A percentile compares a stretch with the other conserved stretches of the same genome.
phyloP scores from a whole-genome alignment of 2,113 vertebrate species.

The Noturus placidus region DNA sequence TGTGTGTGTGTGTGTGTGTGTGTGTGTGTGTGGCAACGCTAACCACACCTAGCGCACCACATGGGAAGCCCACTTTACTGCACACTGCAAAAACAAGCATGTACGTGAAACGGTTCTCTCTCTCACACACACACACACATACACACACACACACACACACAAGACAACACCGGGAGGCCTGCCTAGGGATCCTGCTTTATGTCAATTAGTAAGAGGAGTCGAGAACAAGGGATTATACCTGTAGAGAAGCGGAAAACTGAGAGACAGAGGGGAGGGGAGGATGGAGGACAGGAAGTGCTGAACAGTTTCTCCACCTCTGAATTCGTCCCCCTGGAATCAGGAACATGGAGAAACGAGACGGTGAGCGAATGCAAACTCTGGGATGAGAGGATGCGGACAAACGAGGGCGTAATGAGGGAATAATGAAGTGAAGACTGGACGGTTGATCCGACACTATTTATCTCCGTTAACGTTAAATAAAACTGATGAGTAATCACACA shows the following conservation, averaged over 20 bases:
- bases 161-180: constrained; percentile 20
- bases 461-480: not conserved
- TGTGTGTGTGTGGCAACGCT: constrained; percentile 2
- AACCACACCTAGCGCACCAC: constrained; percentile 37
- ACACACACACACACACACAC: constrained; percentile 37
- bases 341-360: not conserved
- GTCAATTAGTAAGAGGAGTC: constrained; percentile 52
- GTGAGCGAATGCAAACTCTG: not conserved
- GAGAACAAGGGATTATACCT: constrained; percentile 30
- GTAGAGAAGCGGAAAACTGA: constrained; percentile 24
- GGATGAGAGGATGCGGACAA: not conserved
- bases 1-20: not conserved
- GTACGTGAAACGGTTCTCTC: not conserved
- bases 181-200: constrained; percentile 36
- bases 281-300: not conserved
- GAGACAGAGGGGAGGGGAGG: not conserved
- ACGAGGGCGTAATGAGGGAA: not conserved
- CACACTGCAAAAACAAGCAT: constrained; percentile 19
- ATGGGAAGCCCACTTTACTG: constrained; percentile 51
- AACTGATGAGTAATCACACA: not conserved
- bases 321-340: not conserved
- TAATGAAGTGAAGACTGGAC: not conserved
- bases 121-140: constrained; percentile 13
- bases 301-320: not conserved
- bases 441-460: not conserved